These are phyloP conservation scores for Hyppa rectilinea DNA, from an alignment of 2,888 invertebrate species.

Conservation along the genomic window DNA sequence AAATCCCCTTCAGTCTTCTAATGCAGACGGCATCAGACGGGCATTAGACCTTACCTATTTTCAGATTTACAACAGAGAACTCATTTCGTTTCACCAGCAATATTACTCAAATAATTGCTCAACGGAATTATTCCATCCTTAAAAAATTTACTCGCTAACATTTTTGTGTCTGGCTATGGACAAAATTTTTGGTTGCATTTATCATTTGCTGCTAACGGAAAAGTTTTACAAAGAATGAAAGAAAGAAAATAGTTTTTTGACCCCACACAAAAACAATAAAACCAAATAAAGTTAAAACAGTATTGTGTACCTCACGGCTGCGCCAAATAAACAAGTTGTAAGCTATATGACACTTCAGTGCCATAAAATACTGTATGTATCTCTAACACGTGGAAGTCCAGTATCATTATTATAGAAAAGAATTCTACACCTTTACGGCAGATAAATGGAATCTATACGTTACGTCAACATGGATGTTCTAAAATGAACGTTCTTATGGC, in stretches of 20 bases:
- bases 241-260: no score
- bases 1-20: neutral
- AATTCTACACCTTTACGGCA: slow-evolving; percentile 20
- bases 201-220: slow-evolving; percentile 5
- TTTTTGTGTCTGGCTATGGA: neutral
- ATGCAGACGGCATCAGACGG: neutral
- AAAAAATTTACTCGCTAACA: neutral
- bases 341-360: neutral
- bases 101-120: neutral
- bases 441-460: slow-evolving; percentile 26
- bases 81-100: neutral
- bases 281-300: no score
- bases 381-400: neutral
- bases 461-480: slow-evolving; percentile 7
- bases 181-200: slow-evolving; percentile 12
- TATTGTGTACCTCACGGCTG: no score
- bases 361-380: neutral
- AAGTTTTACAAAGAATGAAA: neutral
- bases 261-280: no score
- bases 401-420: slow-evolving; percentile 3
- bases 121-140: neutral
- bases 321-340: neutral
- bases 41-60: neutral
- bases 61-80: slow-evolving; percentile 6
- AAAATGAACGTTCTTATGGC: slow-evolving; percentile 14